These are phyloP conservation scores for Epizoanthus fatuus DNA, from an alignment of 92 coral and sea anemone genomes.

Conservation along the genomic window DNA sequence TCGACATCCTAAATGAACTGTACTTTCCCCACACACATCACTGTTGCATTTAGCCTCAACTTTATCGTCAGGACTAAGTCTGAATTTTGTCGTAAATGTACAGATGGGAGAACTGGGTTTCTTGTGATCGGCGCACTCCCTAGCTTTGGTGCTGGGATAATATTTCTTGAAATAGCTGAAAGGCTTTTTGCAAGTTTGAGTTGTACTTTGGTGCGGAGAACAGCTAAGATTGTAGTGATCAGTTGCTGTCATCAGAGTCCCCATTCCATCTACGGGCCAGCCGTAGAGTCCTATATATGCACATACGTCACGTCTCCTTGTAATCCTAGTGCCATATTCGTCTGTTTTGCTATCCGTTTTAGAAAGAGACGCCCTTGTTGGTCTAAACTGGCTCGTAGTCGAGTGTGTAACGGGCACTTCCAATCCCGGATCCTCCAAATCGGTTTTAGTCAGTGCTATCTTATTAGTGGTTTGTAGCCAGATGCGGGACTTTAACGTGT, in stretches of 20 bases:
- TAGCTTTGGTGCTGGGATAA: slow-evolving; percentile 56
- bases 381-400: background rate
- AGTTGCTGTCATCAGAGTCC: background rate
- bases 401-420: background rate
- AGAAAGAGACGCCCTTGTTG: background rate
- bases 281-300: slow-evolving; percentile 35
- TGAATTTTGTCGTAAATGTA: slow-evolving; percentile 61
- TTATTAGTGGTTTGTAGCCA: no score
- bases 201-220: slow-evolving; percentile 60
- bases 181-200: slow-evolving; percentile 66
- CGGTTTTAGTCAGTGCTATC: background rate
- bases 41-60: slow-evolving; percentile 68
- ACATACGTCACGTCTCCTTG: slow-evolving; percentile 5
- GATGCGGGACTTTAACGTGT: no score
- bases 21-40: slow-evolving; percentile 60
- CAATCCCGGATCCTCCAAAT: background rate
- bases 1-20: slow-evolving; percentile 74
- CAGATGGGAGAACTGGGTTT: slow-evolving; percentile 65
- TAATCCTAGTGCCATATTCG: background rate
- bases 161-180: slow-evolving; percentile 68
- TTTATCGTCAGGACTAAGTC: slow-evolving; percentile 54
- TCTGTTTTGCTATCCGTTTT: background rate
- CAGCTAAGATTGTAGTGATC: slow-evolving; percentile 58
- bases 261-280: slow-evolving; percentile 29
- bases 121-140: slow-evolving; percentile 39